phyloP scores from a whole-genome alignment of 2,113 vertebrate species.

The Macheiramphus alcinus region DNA sequence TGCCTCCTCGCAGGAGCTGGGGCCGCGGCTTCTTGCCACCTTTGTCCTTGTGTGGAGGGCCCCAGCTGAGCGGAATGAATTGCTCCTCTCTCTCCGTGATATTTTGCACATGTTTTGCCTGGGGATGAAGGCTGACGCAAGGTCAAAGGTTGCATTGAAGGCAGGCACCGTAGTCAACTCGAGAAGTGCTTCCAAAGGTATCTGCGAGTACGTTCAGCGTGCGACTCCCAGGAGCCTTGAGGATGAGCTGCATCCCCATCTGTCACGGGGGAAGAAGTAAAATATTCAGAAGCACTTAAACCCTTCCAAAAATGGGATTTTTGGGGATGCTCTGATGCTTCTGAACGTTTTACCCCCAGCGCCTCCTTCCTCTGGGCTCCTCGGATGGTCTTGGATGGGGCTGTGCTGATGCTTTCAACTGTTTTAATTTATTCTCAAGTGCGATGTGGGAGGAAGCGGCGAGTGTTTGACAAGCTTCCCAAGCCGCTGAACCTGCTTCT shows the following conservation, averaged over 20 bases:
- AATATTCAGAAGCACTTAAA: not conserved
- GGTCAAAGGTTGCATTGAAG: not conserved
- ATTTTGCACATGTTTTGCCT: not conserved
- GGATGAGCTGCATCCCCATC: not conserved
- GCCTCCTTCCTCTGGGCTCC: not conserved
- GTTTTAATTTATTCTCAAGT: not conserved
- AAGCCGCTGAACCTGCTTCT: not conserved
- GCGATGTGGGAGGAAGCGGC: not conserved
- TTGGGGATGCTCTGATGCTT: not conserved
- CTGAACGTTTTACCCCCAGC: fast-evolving
- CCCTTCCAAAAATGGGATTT: not conserved
- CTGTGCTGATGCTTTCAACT: not conserved
- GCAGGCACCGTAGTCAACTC: fast-evolving
- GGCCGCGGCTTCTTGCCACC: not conserved
- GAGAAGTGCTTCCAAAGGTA: not conserved
- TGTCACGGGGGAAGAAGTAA: fast-evolving
- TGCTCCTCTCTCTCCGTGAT: not conserved
- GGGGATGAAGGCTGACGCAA: not conserved
- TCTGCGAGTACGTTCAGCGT: not conserved
- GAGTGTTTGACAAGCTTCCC: not conserved
- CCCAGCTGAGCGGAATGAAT: not conserved
- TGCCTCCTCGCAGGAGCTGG: not conserved
- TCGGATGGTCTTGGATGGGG: fast-evolving
- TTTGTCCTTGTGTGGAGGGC: not conserved
- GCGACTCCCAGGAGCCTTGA: not conserved